These are phyloP conservation scores for Myotis yumanensis DNA, from an alignment of 2,113 vertebrate genomes.

Conservation along the genomic window DNA sequence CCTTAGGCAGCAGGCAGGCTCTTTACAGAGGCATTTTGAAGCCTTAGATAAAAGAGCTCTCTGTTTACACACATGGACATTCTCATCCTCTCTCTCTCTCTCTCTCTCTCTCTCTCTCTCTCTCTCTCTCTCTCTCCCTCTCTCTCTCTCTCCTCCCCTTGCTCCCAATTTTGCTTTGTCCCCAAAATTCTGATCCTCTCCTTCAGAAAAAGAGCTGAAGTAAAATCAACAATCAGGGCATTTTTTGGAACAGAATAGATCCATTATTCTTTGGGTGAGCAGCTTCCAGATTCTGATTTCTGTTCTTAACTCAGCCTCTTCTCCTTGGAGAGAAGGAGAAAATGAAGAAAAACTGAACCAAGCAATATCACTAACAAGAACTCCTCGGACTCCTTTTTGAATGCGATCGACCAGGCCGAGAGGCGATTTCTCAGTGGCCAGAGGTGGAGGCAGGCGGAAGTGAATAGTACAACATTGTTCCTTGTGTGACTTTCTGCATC, in stretches of 20 bases:
- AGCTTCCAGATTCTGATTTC: slow-evolving; percentile 78
- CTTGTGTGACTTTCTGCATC: neutral
- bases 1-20: neutral
- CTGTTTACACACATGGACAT: neutral
- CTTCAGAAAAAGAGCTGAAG: slow-evolving; percentile 79
- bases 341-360: slow-evolving; percentile 60
- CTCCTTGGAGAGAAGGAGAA: slow-evolving; percentile 71
- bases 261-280: slow-evolving; percentile 81
- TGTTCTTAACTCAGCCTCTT: slow-evolving; percentile 77
- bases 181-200: slow-evolving; percentile 72
- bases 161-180: slow-evolving; percentile 75
- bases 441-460: too few species aligned
- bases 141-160: neutral
- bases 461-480: too few species aligned
- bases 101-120: neutral
- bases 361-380: slow-evolving; percentile 53
- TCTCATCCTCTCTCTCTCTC: neutral
- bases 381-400: neutral
- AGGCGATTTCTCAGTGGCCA: neutral
- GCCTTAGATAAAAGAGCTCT: slow-evolving; percentile 39
- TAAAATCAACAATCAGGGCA: slow-evolving; percentile 83
- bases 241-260: slow-evolving; percentile 80
- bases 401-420: fast-evolving
- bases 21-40: neutral
- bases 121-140: neutral